These are phyloP conservation scores for Rhyacichthys aspro DNA, from an alignment of 2,797 vertebrate genomes.

Conservation along the genomic window DNA sequence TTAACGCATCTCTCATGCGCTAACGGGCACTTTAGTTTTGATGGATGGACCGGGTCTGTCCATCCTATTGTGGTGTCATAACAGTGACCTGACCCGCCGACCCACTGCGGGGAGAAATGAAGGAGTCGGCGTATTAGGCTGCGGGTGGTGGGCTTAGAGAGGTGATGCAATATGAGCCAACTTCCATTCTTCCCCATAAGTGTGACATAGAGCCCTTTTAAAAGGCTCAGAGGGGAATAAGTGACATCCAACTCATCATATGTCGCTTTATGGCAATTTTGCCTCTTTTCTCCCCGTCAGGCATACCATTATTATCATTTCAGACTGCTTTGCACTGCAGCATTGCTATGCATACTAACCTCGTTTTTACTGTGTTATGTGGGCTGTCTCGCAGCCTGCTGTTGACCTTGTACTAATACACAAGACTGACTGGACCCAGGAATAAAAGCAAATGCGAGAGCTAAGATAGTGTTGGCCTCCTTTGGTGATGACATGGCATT, in stretches of 20 bases:
- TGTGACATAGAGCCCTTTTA: conserved; percentile 3
- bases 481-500: conserved; percentile 5
- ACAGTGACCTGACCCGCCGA: conserved; percentile 31
- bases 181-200: conserved; percentile 1
- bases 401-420: conserved; percentile 56
- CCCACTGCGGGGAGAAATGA: conserved; percentile 22
- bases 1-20: conserved; percentile 59
- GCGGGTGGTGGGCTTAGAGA: conserved; percentile 20
- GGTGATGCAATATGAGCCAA: conserved; percentile 17
- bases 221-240: conserved; percentile 6
- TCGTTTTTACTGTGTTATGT: conserved; percentile 4
- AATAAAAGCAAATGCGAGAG: conserved; percentile 25
- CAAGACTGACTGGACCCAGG: conserved; percentile 43
- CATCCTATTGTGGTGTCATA: conserved; percentile 55
- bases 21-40: conserved; percentile 64
- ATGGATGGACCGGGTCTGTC: conserved; percentile 52
- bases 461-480: conserved; percentile 10
- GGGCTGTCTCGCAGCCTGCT: conserved; percentile 2
- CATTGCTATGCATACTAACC: conserved; percentile 1
- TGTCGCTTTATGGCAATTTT: conserved; percentile 3
- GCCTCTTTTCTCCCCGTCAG: conserved; percentile 2
- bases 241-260: conserved; percentile 11
- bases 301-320: conserved; percentile 15
- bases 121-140: background rate
- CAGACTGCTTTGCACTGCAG: conserved; percentile 12